Evolutionary conservation across 2,797 vertebrate species (phyloP).

Genomic region (Pristis pectinata): DNA sequence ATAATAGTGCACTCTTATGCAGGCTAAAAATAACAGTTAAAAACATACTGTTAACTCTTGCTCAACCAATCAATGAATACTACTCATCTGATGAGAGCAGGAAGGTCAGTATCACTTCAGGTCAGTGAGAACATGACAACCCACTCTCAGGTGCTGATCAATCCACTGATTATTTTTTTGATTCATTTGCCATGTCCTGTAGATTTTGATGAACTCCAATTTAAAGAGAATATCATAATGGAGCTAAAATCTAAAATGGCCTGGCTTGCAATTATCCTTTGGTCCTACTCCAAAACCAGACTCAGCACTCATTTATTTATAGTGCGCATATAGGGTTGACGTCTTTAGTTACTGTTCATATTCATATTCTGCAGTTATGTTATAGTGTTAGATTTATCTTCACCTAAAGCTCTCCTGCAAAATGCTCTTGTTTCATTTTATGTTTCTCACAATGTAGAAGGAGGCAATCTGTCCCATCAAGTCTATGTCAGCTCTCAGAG

Average conservation of each 20-base stretch:
- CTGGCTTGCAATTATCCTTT: too few species aligned
- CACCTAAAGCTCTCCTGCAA: neutral
- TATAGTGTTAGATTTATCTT: neutral
- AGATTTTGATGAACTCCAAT: neutral
- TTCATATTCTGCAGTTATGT: neutral
- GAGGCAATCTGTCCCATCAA: too few species aligned
- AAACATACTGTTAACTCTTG: neutral
- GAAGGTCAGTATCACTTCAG: neutral
- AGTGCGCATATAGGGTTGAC: neutral
- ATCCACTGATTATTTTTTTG: neutral
- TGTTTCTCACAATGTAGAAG: too few species aligned
- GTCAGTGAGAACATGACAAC: neutral
- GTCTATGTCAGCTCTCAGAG: too few species aligned
- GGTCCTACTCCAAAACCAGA: neutral
- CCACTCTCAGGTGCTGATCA: neutral
- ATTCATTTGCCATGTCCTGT: neutral
- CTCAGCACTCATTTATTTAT: neutral
- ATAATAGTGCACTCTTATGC: neutral
- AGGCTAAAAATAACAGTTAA: neutral
- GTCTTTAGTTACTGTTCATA: neutral
- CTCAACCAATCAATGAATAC: neutral
- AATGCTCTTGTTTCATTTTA: neutral
- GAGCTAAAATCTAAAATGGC: neutral
- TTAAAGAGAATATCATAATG: neutral
- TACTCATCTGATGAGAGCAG: neutral